Conservation (phyloP, 2,888 invertebrate genomes). For the Chirona hameri region DNA sequence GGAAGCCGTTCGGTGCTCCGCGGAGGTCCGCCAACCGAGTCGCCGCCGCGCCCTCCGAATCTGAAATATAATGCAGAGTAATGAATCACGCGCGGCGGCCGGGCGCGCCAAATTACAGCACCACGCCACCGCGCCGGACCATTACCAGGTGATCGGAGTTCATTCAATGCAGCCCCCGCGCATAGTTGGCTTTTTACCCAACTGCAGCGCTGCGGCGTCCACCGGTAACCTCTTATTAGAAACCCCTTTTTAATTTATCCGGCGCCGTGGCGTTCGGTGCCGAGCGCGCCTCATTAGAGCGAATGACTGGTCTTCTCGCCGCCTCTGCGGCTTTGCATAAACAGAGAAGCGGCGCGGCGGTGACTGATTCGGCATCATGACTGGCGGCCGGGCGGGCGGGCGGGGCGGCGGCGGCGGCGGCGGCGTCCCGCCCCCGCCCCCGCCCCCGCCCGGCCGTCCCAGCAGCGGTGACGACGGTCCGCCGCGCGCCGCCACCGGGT, state of each 20-base stretch:
- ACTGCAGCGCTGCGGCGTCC: not conserved
- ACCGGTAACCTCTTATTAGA: slow-evolving; percentile 23
- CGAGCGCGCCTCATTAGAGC: not conserved
- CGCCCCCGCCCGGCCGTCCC: no score
- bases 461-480: no score
- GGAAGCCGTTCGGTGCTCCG: not conserved
- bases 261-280: not conserved
- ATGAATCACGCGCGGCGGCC: not conserved
- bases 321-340: not conserved
- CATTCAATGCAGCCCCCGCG: slow-evolving; percentile 12
- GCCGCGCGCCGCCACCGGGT: not conserved
- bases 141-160: not conserved
- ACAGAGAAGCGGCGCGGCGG: not conserved
- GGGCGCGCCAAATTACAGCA: not conserved
- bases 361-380: not conserved
- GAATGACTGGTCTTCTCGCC: not conserved
- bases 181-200: not conserved
- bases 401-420: not conserved
- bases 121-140: not conserved
- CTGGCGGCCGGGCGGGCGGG: not conserved
- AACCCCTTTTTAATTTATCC: slow-evolving; percentile 11
- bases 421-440: no score
- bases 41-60: not conserved
- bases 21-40: not conserved
- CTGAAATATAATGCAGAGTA: slow-evolving; percentile 22